Evolutionary conservation across 2,888 invertebrate species (phyloP).

Genomic region (Polyploca ridens): DNA sequence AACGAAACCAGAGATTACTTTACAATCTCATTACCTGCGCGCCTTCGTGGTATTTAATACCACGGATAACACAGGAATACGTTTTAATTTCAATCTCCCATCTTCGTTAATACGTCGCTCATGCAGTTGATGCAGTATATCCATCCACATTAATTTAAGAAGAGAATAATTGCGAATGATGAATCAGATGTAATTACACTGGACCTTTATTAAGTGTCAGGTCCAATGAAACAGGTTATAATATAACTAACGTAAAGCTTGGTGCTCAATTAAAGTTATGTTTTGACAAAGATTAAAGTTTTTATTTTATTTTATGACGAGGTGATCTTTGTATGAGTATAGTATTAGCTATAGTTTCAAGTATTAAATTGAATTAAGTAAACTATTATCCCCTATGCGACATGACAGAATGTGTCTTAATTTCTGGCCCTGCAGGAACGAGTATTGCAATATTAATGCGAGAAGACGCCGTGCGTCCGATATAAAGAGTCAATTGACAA

Average conservation of each 20-base stretch:
- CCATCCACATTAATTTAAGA: neutral
- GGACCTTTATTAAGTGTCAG: slow-evolving; percentile 7
- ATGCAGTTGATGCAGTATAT: slow-evolving; percentile 26
- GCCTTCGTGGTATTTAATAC: slow-evolving; percentile 55
- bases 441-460: slow-evolving; percentile 37
- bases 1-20: slow-evolving; percentile 69
- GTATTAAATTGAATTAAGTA: neutral
- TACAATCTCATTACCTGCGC: slow-evolving; percentile 66
- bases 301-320: neutral
- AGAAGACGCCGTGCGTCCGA: slow-evolving; percentile 31
- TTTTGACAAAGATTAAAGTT: neutral
- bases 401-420: slow-evolving; percentile 10
- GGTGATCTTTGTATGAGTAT: neutral
- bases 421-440: slow-evolving; percentile 3
- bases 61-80: slow-evolving; percentile 58
- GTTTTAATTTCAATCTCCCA: slow-evolving; percentile 58
- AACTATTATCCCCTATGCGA: slow-evolving; percentile 5
- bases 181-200: slow-evolving; percentile 3
- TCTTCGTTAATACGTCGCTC: slow-evolving; percentile 47
- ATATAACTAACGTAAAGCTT: neutral
- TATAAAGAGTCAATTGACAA: slow-evolving; percentile 74
- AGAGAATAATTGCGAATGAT: neutral
- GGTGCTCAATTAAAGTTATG: neutral
- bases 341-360: neutral
- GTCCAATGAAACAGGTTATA: neutral